Evolutionary conservation across 2,797 vertebrate genomes (phyloP), one percentile per base, ranked within the genome.

Genomic region (Diplodus puntazzo): DNA sequence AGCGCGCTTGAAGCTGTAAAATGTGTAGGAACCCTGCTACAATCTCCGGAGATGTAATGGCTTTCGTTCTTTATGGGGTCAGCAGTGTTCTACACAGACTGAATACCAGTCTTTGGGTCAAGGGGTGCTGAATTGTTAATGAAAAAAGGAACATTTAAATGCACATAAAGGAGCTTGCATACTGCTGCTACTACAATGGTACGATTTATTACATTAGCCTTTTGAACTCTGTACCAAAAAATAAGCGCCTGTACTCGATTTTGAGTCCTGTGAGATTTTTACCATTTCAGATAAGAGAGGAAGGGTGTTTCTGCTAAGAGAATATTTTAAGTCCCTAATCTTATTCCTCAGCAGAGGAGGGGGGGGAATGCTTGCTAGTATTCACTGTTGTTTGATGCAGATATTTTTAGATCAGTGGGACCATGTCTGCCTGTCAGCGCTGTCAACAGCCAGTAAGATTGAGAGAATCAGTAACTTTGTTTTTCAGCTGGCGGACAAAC

Each of bases 41-140:
- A 49, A 0, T 65, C 18, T 68, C 21, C 73, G 87, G 88, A 94
- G 90, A 89, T 92, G 87, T 88, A 80, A 94, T 95, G 92, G 78
- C 81, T 88, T 83, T 86, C 4, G 72, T 85, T 83, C 69, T 84
- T 58, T 11, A 78, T 83, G 91, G 93, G 92, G 94, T 92, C 92
- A 95, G 89, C 79, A 91, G 94, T 87, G 91, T 90, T 21, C 63
- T 76, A 70, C n/a, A 65, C 27, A 60, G 34, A 71, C 43, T 25
- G 14, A 67, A 72, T 21, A 42, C 21, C n/a, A 52, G 3, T n/a
- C 17, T 55, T n/a, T 39, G 25, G 20, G 21, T 52, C 30, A 16
- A 10, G 14, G 54, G 27, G 21, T 10, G 2, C 54, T 43, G 50
- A 66, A 20, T 16, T 30, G 7, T 75, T 62, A 11, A 42, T 46